Conservation (phyloP, 2,888 invertebrate genomes). For the Himalopsyche kuldschensis region DNA sequence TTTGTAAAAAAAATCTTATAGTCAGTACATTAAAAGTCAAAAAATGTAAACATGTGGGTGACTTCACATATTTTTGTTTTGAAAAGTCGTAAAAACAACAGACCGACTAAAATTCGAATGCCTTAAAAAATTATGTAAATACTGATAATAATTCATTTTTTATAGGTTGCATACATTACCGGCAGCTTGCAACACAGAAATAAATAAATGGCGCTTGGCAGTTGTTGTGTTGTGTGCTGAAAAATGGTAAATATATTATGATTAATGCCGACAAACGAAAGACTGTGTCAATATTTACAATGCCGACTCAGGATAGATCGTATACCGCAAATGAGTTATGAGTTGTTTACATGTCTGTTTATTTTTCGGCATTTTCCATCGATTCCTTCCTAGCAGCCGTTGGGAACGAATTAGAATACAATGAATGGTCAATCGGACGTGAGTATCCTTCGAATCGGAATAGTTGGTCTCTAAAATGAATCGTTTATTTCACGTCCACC, state of each 20-base stretch:
- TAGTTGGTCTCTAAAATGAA: not conserved
- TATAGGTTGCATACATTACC: not conserved
- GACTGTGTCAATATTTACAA: constrained; percentile 21
- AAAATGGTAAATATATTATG: constrained; percentile 28
- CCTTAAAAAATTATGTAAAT: too few relatives aligned
- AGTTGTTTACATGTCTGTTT: not conserved
- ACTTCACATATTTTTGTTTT: too few relatives aligned
- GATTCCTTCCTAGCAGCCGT: not conserved
- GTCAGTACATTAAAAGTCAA: too few relatives aligned
- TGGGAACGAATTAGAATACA: not conserved
- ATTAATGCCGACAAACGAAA: constrained; percentile 1
- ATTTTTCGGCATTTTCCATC: not conserved
- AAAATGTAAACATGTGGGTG: too few relatives aligned
- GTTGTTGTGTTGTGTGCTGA: constrained; percentile 31
- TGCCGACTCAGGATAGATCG: not conserved
- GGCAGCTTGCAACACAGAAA: constrained; percentile 2
- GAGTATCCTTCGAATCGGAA: not conserved
- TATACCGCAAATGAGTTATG: not conserved
- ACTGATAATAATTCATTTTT: too few relatives aligned
- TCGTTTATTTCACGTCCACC: not conserved
- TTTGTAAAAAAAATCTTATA: too few relatives aligned
- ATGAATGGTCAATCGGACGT: not conserved
- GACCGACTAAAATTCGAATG: too few relatives aligned
- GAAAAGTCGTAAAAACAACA: too few relatives aligned
- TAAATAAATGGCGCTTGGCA: constrained; percentile 31